phyloP scores from a whole-genome alignment of 2,888 invertebrate genomes.

The Phymatocera aterrima region DNA sequence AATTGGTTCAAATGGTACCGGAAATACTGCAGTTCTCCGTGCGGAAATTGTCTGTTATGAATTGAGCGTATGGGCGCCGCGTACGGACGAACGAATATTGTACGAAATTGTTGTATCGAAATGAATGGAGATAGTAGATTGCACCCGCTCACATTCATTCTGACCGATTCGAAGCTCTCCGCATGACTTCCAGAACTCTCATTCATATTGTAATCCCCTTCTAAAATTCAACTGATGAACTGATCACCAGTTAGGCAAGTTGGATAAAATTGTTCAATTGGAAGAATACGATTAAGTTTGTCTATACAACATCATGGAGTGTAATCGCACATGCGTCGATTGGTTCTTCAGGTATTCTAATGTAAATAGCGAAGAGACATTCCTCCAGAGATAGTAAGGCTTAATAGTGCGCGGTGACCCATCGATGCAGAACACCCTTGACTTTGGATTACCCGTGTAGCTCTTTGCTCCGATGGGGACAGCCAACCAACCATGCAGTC shows the following conservation, averaged over 20 bases:
- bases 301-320: too few relatives aligned
- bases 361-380: background rate
- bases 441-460: background rate
- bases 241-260: too few relatives aligned
- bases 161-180: background rate
- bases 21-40: background rate
- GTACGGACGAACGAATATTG: background rate
- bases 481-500: background rate
- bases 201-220: background rate
- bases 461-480: background rate
- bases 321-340: background rate
- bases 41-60: constrained; percentile 19
- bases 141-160: background rate
- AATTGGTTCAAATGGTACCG: constrained; percentile 30
- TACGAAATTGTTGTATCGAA: background rate
- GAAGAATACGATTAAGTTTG: background rate
- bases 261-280: background rate
- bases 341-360: background rate
- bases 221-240: background rate
- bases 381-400: background rate
- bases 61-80: background rate
- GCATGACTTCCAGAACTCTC: background rate
- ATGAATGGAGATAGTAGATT: background rate
- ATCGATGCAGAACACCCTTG: constrained; percentile 6
- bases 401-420: background rate